phyloP scores from a whole-genome alignment of 2,113 vertebrate genomes.

The Mesembrinibis cayennensis region DNA sequence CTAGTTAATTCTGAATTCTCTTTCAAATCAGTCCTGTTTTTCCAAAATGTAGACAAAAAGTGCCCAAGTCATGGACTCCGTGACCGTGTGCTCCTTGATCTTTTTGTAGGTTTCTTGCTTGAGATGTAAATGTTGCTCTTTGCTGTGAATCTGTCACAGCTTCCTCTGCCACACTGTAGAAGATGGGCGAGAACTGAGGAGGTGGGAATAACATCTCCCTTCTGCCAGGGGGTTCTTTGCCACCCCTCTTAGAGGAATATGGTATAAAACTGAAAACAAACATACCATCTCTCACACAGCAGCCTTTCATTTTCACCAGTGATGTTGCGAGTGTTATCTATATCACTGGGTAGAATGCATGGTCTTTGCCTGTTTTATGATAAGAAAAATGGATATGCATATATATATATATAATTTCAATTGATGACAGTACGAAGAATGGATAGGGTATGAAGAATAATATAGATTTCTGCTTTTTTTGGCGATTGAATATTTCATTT shows the following conservation, averaged over 20 bases:
- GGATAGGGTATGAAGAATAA: background rate
- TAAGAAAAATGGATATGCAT: background rate
- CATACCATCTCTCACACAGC: background rate
- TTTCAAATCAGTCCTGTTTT: background rate
- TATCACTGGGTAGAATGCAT: background rate
- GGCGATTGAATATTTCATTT: background rate
- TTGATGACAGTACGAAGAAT: background rate
- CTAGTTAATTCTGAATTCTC: constrained; percentile 14
- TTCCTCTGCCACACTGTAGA: background rate
- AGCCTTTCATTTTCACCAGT: background rate
- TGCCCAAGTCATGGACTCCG: fast-evolving
- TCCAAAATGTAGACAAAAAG: background rate
- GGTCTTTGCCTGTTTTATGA: background rate
- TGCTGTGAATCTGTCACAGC: background rate
- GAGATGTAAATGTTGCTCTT: background rate
- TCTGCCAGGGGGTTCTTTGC: background rate
- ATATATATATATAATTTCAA: background rate
- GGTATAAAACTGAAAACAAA: background rate
- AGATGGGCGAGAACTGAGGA: background rate
- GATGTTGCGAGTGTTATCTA: background rate
- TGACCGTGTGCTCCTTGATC: background rate
- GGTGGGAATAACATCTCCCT: background rate
- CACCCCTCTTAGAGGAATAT: background rate
- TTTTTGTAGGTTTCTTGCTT: background rate
- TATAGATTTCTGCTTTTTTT: background rate